These are phyloP conservation scores for Gambelia wislizenii DNA, from an alignment of 2,797 vertebrate genomes.

Conservation along the genomic window DNA sequence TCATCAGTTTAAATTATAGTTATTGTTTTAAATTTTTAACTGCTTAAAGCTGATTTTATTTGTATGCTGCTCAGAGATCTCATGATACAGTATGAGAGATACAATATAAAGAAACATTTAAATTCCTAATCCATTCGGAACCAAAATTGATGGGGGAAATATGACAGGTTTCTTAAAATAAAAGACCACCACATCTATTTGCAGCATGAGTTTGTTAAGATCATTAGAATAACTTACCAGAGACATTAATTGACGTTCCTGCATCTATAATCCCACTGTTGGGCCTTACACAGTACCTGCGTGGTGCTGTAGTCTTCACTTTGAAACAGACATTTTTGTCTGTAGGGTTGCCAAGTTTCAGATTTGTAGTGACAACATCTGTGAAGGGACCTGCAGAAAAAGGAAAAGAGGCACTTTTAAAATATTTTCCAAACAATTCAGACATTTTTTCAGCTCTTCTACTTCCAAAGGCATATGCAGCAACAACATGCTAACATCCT, in stretches of 20 bases:
- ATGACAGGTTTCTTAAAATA: background rate
- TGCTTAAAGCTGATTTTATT: no score
- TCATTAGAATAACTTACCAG: constrained; percentile 82
- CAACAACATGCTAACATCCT: background rate
- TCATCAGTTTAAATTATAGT: no score
- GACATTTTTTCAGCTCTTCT: background rate
- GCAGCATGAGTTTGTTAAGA: background rate
- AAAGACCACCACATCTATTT: background rate
- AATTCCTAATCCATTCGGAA: background rate
- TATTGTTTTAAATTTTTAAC: no score
- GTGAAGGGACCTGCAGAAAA: constrained; percentile 91
- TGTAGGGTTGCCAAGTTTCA: constrained; percentile 95
- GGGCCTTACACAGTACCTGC: constrained; percentile 95
- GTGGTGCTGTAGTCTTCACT: constrained; percentile 96
- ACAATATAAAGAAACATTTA: background rate
- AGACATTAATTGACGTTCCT: constrained; percentile 91
- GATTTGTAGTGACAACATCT: constrained; percentile 93
- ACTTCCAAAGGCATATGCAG: background rate
- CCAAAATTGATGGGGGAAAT: background rate
- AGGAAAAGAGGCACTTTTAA: constrained; percentile 48
- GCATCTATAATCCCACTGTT: constrained; percentile 95
- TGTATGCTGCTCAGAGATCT: no score
- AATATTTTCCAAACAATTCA: constrained; percentile 36
- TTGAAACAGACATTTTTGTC: constrained; percentile 95
- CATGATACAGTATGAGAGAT: no score